Evolutionary conservation across 2,113 vertebrate genomes (phyloP).

Genomic region (Periophthalmodon schlosseri): DNA sequence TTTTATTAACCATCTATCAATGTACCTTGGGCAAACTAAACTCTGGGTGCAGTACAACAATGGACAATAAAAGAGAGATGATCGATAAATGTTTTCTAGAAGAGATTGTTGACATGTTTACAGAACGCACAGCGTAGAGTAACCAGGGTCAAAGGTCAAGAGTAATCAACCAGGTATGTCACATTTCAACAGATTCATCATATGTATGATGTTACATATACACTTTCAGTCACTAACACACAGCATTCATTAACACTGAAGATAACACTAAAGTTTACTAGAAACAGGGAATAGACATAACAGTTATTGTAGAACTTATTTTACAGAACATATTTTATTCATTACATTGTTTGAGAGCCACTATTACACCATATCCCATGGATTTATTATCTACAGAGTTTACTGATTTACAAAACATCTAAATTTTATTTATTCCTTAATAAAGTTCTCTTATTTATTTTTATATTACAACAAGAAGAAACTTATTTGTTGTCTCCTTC

Average conservation of each 20-base stretch:
- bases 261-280: slow-evolving; percentile 32
- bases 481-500: slow-evolving; percentile 55
- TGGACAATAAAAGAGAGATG: neutral
- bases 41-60: neutral
- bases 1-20: neutral
- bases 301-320: slow-evolving; percentile 45
- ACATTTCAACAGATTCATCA: slow-evolving; percentile 30
- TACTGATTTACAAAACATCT: slow-evolving; percentile 64
- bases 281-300: slow-evolving; percentile 63
- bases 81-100: slow-evolving; percentile 15
- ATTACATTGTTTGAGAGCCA: slow-evolving; percentile 29
- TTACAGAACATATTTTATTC: slow-evolving; percentile 53
- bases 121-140: slow-evolving; percentile 47
- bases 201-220: slow-evolving; percentile 18
- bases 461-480: slow-evolving; percentile 63
- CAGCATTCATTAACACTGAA: slow-evolving; percentile 34
- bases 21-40: neutral
- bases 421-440: slow-evolving; percentile 45
- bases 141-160: slow-evolving; percentile 43
- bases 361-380: slow-evolving; percentile 26
- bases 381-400: slow-evolving; percentile 49
- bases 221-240: slow-evolving; percentile 23
- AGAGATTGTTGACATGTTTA: slow-evolving; percentile 59
- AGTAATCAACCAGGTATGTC: slow-evolving; percentile 72
- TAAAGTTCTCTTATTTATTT: slow-evolving; percentile 67